Evolutionary conservation across 2,888 invertebrate species (phyloP).

Genomic region (Halictus quadricinctus): DNA sequence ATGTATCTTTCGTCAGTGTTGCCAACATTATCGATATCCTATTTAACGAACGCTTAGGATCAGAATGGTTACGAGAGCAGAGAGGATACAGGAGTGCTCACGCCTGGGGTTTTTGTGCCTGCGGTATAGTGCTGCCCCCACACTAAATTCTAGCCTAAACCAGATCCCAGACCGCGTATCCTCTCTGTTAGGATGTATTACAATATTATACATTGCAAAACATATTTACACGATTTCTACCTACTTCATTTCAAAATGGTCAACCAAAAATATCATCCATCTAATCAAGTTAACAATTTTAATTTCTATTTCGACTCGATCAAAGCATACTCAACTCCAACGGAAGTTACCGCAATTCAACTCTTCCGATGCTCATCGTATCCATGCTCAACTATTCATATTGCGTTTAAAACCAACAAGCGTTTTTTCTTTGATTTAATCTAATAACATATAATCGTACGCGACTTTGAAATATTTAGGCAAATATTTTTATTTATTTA

Average conservation of each 20-base stretch:
- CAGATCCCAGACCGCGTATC: no score
- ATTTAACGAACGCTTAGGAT: background rate
- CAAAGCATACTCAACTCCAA: background rate
- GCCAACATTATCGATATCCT: background rate
- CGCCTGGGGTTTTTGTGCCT: no score
- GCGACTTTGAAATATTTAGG: background rate
- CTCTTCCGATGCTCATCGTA: no score
- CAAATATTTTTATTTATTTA: background rate
- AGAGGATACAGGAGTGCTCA: no score
- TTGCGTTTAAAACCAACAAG: background rate
- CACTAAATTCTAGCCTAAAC: no score
- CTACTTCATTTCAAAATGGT: background rate
- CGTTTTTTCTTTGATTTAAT: background rate
- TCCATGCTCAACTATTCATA: background rate
- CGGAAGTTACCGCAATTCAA: no score
- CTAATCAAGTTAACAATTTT: background rate
- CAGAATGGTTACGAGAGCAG: no score
- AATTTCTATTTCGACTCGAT: background rate
- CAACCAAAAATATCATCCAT: background rate
- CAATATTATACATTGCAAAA: background rate
- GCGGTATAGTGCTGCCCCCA: no score
- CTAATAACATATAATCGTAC: background rate
- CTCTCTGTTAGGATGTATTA: background rate
- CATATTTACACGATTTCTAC: background rate
- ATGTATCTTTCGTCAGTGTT: constrained; percentile 1